These are phyloP conservation scores for Ophiothrix spiculata DNA, from an alignment of 35 echinoderm and acorn worm species.

Conservation along the genomic window DNA sequence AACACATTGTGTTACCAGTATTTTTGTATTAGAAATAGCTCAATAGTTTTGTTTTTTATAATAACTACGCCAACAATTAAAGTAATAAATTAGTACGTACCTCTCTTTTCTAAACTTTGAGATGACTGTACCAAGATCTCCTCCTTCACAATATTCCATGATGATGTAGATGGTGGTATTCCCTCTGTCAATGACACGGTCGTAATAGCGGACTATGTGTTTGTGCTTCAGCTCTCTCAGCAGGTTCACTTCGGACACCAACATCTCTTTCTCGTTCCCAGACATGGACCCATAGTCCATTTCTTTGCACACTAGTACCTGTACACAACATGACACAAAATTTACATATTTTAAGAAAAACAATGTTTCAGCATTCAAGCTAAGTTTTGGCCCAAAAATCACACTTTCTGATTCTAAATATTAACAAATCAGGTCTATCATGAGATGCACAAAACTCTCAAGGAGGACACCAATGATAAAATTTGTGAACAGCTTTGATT, in stretches of 20 bases:
- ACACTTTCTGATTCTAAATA: not conserved
- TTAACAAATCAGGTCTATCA: not conserved
- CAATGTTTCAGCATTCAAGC: not conserved
- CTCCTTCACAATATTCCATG: slow-evolving; percentile 94
- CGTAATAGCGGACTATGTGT: slow-evolving; percentile 80
- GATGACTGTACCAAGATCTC: slow-evolving; percentile 81
- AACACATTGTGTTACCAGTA: no score
- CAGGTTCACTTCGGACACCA: slow-evolving; percentile 94
- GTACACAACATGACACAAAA: not conserved
- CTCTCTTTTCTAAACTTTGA: slow-evolving; percentile 87
- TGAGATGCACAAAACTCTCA: not conserved
- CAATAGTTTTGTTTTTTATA: no score
- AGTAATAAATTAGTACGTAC: no score
- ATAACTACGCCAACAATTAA: no score
- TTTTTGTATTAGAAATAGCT: no score
- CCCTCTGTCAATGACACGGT: slow-evolving; percentile 75
- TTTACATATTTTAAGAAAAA: not conserved
- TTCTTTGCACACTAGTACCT: slow-evolving; percentile 98
- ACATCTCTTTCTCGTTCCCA: slow-evolving; percentile 83
- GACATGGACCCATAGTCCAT: slow-evolving; percentile 93
- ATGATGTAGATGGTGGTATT: slow-evolving; percentile 89
- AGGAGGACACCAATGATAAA: not conserved
- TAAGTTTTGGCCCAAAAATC: not conserved
- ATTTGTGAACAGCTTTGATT: not conserved
- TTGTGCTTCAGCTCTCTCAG: slow-evolving; percentile 84